These are phyloP conservation scores for Dioctria rufipes DNA, from an alignment of 2,888 invertebrate genomes.

Conservation along the genomic window DNA sequence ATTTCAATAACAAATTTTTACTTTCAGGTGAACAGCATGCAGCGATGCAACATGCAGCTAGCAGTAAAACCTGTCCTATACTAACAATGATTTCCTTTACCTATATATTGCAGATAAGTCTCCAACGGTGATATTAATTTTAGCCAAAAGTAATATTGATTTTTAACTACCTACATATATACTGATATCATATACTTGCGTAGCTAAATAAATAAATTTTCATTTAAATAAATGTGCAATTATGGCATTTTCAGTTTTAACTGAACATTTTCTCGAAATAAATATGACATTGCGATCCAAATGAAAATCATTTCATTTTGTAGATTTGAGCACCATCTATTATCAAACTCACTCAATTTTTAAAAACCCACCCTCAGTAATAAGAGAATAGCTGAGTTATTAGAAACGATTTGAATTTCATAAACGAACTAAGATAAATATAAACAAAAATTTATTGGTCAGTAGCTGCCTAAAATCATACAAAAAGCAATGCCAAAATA, in stretches of 20 bases:
- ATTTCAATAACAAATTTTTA: not conserved
- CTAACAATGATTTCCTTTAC: slow-evolving; percentile 67
- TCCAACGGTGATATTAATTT: slow-evolving; percentile 60
- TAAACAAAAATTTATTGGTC: too few relatives aligned
- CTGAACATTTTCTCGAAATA: too few relatives aligned
- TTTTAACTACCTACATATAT: not conserved
- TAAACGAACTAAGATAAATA: too few relatives aligned
- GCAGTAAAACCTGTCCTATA: slow-evolving; percentile 63
- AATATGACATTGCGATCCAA: too few relatives aligned
- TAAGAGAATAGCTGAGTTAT: too few relatives aligned
- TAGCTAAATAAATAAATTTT: slow-evolving; percentile 32
- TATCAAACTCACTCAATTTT: too few relatives aligned
- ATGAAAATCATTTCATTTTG: too few relatives aligned
- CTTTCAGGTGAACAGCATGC: slow-evolving; percentile 70
- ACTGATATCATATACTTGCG: slow-evolving; percentile 45
- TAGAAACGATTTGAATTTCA: too few relatives aligned
- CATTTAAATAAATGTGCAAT: slow-evolving; percentile 2
- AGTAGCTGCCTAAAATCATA: too few relatives aligned
- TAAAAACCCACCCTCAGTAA: too few relatives aligned
- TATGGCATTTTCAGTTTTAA: not conserved
- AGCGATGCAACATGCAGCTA: slow-evolving; percentile 70
- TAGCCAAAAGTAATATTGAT: not conserved
- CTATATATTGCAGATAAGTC: slow-evolving; percentile 62
- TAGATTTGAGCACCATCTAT: too few relatives aligned
- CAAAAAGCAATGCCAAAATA: too few relatives aligned